phyloP scores from a whole-genome alignment of 2,113 vertebrate species.

The Silurus glanis region DNA sequence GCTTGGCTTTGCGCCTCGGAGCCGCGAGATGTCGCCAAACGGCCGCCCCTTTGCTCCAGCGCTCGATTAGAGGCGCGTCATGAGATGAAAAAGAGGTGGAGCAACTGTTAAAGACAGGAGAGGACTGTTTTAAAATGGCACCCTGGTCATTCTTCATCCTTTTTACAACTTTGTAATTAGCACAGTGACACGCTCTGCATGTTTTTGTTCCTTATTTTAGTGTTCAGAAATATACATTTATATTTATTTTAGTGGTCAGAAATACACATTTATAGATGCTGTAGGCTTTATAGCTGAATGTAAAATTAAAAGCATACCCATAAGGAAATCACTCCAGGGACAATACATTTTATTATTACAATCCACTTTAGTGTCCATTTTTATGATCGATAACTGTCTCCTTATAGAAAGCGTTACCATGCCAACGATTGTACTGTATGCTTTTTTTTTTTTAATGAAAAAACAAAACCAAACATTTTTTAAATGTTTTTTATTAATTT shows the following conservation, averaged over 20 bases:
- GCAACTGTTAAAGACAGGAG: conserved; percentile 26
- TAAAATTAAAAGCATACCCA: background rate
- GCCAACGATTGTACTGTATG: background rate
- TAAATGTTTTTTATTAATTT: background rate
- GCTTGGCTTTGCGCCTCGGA: conserved; percentile 46
- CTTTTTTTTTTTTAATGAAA: background rate
- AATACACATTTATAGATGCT: background rate
- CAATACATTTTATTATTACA: background rate
- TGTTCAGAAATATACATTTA: background rate
- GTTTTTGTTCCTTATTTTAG: background rate
- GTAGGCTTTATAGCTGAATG: background rate
- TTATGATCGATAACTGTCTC: background rate
- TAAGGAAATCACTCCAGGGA: background rate
- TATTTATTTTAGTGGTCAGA: background rate
- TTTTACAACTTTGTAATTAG: background rate
- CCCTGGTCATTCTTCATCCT: background rate
- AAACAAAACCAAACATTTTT: background rate
- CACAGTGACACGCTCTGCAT: background rate
- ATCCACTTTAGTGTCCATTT: background rate
- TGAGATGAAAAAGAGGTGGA: conserved; percentile 18
- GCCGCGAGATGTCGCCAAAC: conserved; percentile 61
- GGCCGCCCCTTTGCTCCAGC: conserved; percentile 40
- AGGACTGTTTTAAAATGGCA: conserved; percentile 8
- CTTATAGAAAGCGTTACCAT: background rate
- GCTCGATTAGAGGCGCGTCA: conserved; percentile 51